These are phyloP conservation scores for Microtus montanus DNA, from an alignment of 2,113 vertebrate genomes.

Conservation along the genomic window DNA sequence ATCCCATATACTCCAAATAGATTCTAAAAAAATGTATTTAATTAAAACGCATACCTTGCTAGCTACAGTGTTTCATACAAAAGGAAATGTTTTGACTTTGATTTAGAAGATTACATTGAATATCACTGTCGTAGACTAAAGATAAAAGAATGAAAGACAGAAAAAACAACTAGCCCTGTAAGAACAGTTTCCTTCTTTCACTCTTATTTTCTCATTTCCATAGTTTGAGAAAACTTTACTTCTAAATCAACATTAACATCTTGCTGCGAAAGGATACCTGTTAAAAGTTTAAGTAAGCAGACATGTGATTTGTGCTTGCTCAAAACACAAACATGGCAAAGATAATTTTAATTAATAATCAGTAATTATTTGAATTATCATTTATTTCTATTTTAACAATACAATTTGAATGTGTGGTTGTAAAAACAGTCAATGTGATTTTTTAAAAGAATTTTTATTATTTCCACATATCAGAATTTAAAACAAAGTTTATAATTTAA, in stretches of 20 bases:
- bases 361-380: conserved; percentile 28
- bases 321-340: conserved; percentile 28
- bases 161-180: conserved; percentile 29
- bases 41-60: conserved; percentile 36
- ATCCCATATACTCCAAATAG: conserved; percentile 32
- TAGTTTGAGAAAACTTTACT: neutral
- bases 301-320: conserved; percentile 15
- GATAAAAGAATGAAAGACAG: conserved; percentile 36
- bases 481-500: neutral
- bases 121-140: conserved; percentile 28
- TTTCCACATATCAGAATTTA: conserved; percentile 10
- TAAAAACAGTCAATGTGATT: conserved; percentile 34
- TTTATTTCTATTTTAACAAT: conserved; percentile 39
- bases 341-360: neutral
- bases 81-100: conserved; percentile 29
- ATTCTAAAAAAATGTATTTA: conserved; percentile 17
- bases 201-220: conserved; percentile 33
- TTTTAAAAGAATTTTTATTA: conserved; percentile 18
- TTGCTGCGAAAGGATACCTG: conserved; percentile 23
- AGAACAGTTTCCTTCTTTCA: neutral
- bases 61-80: conserved; percentile 21
- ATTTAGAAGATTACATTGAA: conserved; percentile 41
- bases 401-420: neutral
- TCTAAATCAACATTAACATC: conserved; percentile 1
- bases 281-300: conserved; percentile 21